phyloP scores from a whole-genome alignment of 2,888 invertebrate species.

The Drosophila vallismaia region DNA sequence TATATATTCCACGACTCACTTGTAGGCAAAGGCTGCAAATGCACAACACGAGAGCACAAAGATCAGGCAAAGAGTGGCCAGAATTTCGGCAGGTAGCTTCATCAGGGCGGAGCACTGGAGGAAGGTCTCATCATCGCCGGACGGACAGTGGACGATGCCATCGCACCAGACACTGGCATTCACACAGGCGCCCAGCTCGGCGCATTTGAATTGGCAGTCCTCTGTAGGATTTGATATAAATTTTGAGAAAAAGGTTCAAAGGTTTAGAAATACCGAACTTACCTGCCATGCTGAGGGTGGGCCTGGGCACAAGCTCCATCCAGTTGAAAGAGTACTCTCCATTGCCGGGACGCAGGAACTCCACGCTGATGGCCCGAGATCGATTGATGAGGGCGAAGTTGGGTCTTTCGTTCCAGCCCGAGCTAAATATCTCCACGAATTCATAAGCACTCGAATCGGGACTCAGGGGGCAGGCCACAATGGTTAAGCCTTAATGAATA shows the following conservation, averaged over 20 bases:
- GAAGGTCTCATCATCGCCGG: constrained; percentile 91
- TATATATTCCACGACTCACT: constrained; percentile 81
- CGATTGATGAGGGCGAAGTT: constrained; percentile 86
- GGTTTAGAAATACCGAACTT: neutral
- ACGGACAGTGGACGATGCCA: constrained; percentile 90
- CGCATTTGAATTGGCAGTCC: constrained; percentile 90
- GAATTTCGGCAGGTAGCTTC: constrained; percentile 90
- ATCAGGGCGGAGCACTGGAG: constrained; percentile 91
- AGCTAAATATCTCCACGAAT: constrained; percentile 92
- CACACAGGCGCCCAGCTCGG: constrained; percentile 92
- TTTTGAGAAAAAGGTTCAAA: neutral
- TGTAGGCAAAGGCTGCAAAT: constrained; percentile 85
- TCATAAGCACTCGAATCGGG: constrained; percentile 86
- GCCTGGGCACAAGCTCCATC: constrained; percentile 89
- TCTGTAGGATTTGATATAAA: constrained; percentile 83
- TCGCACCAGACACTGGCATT: constrained; percentile 92
- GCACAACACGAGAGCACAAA: constrained; percentile 84
- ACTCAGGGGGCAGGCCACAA: constrained; percentile 86
- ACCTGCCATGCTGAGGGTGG: constrained; percentile 84
- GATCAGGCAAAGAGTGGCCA: constrained; percentile 86
- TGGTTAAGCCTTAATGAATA: constrained; percentile 83
- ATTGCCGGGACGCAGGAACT: constrained; percentile 90
- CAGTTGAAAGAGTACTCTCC: constrained; percentile 91
- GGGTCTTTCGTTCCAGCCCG: constrained; percentile 89
- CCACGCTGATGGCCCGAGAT: constrained; percentile 89